Conservation (phyloP, 2,888 invertebrate genomes). For the Agriotes lineatus region DNA sequence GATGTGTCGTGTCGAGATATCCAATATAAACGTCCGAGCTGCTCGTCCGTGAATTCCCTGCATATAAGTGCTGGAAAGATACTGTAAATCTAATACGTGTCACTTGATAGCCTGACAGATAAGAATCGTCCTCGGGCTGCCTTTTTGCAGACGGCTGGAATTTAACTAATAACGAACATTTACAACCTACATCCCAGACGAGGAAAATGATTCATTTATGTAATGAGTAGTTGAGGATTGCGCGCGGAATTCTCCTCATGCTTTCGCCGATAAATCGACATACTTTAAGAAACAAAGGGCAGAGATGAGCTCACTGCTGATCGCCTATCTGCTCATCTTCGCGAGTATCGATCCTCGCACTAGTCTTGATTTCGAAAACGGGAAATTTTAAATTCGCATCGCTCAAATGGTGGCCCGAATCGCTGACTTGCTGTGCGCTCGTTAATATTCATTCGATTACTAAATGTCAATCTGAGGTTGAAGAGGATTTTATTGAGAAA, state of each 20-base stretch:
- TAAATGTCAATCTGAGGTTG: slow-evolving; percentile 11
- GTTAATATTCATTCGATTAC: slow-evolving; percentile 19
- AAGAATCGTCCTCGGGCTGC: slow-evolving; percentile 20
- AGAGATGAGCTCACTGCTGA: not conserved
- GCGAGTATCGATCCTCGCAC: not conserved
- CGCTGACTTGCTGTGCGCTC: not conserved
- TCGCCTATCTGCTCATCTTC: not conserved
- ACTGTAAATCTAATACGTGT: slow-evolving; percentile 39
- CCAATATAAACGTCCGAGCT: slow-evolving; percentile 42
- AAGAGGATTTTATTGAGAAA: slow-evolving; percentile 11
- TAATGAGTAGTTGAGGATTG: not conserved
- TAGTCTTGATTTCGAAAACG: not conserved
- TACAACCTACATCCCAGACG: slow-evolving; percentile 17
- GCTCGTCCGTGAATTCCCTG: slow-evolving; percentile 31
- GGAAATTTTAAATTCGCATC: not conserved
- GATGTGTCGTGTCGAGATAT: slow-evolving; percentile 44
- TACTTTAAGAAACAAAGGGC: not conserved
- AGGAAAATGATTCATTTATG: slow-evolving; percentile 12
- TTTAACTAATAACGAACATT: slow-evolving; percentile 15
- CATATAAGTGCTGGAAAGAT: slow-evolving; percentile 37
- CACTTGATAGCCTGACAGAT: slow-evolving; percentile 42
- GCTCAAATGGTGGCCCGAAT: slow-evolving; percentile 2
- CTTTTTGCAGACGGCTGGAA: slow-evolving; percentile 14
- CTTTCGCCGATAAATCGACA: not conserved
- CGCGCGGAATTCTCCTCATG: not conserved